Percentiles rank a stretch among this genome's conserved stretches.
phyloP scores from a whole-genome alignment of 2,888 invertebrate genomes.

The Pseudococcus longispinus region DNA sequence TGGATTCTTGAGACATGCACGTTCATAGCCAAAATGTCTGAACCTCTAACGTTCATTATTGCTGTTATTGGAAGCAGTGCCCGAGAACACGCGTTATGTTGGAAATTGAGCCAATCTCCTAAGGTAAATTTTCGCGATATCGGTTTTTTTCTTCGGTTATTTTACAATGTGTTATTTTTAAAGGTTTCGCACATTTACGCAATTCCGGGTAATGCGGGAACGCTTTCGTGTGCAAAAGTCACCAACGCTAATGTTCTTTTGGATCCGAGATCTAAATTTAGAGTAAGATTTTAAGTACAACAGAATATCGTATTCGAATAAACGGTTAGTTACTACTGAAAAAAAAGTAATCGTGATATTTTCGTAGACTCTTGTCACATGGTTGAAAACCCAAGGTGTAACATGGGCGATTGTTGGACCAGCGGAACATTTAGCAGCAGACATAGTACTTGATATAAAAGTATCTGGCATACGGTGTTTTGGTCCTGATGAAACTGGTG shows the following conservation, averaged over 20 bases:
- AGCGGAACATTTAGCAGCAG: constrained; percentile 90
- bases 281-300: constrained; percentile 67
- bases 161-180: constrained; percentile 51
- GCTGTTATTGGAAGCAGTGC: constrained; percentile 88
- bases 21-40: neutral
- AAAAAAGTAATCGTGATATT: no score
- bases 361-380: no score
- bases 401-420: constrained; percentile 95
- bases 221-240: constrained; percentile 74
- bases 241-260: constrained; percentile 70
- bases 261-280: constrained; percentile 74
- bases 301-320: no score
- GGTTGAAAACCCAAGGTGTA: no score
- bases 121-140: constrained; percentile 61
- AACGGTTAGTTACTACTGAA: no score
- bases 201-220: constrained; percentile 90
- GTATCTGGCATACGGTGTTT: constrained; percentile 82
- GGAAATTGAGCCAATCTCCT: constrained; percentile 86
- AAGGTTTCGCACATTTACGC: constrained; percentile 74
- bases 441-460: constrained; percentile 72
- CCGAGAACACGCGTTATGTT: constrained; percentile 93
- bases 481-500: constrained; percentile 86
- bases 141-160: neutral
- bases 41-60: no score
- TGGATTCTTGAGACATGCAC: neutral